Evolutionary conservation across 2,888 invertebrate species (phyloP), one percentile per base, ranked within the genome.

Genomic region (Meteorus colon): DNA sequence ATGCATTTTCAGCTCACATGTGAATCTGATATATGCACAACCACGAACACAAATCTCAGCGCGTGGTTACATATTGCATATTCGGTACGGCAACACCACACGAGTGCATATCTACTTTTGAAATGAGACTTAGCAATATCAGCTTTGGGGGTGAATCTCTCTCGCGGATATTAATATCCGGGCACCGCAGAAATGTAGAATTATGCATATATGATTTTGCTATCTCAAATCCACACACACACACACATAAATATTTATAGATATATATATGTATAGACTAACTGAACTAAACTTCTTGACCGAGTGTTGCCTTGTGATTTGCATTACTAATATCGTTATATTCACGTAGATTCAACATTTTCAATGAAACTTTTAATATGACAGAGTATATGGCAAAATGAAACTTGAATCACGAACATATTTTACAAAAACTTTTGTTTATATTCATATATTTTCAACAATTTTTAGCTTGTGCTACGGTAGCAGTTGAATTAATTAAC

Each of bases 61-160:
- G 4, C 66, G 31, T 16, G 31, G 29, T 16, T 66, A 41, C 66
- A 73, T 66, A 73, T 55, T 66, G 73, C 66, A 66, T 66, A 80
- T 81, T 75, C 73, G 63, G 73, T 73, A 65, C 63, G 74, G 63
- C 51, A 59, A 72, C 59, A 45, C 55, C 59, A 63, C 65, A 45
- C n/a, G 65, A 65, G 70, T 37, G 60, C 62, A 76, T 73, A 81
- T 79, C 80, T 81, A 81, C 81, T 82, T 80, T 77, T 77, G 78
- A 81, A 83, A 83, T 83, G 81, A 82, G 82, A 82, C 81, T 81
- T 82, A 81, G 83, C 80, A 82, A 82, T 81, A 81, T 81, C 77
- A 81, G 80, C 65, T 66, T 78, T 67, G 75, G 69, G 34, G 48
- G 48, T 24, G 55, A 63, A 31, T 1, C 24, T 65, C 66, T 65